Base-by-base conservation (phyloP, 2,888 invertebrate genomes). In the Lottia scabra region DNA sequence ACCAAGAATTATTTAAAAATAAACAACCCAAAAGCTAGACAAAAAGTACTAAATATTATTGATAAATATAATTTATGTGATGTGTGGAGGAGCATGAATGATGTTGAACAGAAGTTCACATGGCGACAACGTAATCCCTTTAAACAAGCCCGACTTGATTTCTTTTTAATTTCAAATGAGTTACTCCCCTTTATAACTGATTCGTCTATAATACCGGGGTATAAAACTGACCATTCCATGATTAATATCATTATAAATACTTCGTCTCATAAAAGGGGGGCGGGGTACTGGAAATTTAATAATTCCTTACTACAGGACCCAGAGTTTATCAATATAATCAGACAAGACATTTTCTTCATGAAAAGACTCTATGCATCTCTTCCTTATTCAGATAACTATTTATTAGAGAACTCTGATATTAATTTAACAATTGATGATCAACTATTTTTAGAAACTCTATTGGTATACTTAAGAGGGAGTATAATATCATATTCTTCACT, bases 211-310 rank as follows among this genome's bases (percentile, higher is more conserved):
- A n/a, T 38, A 67, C 48, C 71, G 62, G 56, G 71, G 5, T 71
- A 62, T n/a, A 48, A 23, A 26, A 66, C 71, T 16, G 67, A 67
- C 67, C 67, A 71, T 26, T 71, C 67, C 5, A 16, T 23, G 30
- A 67, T 67, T 4, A 30, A 48, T 13, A 3, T 70, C 2, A 46
- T 45, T 12, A 15, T 70, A 46, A 70, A 56, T 65, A 27, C 65
- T 16, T 15, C 15, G 15, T 8, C 65, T 13, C 38, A 66, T 10
- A 63, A n/a, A 15, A 48, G 43, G 38, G 63, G 44, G 19, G 67
- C 48, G 23, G 71, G 71, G 16, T 71, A 66, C 45, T 71, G 71
- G 71, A 71, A 71, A 43, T 71, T 67, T 45, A 63, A 71, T 63
- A 67, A 67, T 10, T 66, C 67, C 15, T 45, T 71, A 2, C 26